Evolutionary conservation across 2,113 vertebrate species (phyloP).

Genomic region (Cochlearius cochlearius): DNA sequence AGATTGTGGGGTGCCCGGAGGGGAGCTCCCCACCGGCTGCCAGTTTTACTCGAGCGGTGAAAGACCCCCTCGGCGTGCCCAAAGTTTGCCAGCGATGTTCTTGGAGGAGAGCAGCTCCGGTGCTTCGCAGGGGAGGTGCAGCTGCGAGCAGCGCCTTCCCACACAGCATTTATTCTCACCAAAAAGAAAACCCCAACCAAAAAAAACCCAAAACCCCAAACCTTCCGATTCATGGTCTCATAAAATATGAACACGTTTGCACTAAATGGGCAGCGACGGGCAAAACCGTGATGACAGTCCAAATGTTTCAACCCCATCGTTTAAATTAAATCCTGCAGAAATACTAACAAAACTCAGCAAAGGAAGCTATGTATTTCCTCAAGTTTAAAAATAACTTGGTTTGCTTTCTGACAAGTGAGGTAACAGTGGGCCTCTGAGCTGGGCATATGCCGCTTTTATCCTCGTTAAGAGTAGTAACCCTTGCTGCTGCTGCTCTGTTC

Average conservation of each 20-base stretch:
- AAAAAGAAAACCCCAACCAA: no score
- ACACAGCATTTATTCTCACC: fast-evolving
- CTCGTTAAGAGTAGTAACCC: neutral
- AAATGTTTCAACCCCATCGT: neutral
- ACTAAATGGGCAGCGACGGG: neutral
- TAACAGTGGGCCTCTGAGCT: neutral
- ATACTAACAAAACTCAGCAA: neutral
- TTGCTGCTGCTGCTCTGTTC: neutral
- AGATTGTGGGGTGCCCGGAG: fast-evolving
- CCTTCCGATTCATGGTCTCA: fast-evolving
- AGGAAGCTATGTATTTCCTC: conserved; percentile 37
- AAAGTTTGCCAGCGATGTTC: fast-evolving
- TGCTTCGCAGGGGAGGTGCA: neutral
- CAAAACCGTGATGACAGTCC: neutral
- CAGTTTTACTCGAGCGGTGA: neutral
- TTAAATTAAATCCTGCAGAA: neutral
- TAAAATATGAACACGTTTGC: neutral
- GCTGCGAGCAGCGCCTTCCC: neutral
- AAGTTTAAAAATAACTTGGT: conserved; percentile 43
- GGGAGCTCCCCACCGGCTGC: neutral
- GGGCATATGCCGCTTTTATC: neutral
- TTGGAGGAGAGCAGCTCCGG: neutral
- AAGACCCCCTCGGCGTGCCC: fast-evolving
- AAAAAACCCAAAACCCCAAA: neutral
- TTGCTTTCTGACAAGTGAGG: neutral